Conservation (phyloP, 2,888 invertebrate species). For the Drosophila incognita region DNA sequence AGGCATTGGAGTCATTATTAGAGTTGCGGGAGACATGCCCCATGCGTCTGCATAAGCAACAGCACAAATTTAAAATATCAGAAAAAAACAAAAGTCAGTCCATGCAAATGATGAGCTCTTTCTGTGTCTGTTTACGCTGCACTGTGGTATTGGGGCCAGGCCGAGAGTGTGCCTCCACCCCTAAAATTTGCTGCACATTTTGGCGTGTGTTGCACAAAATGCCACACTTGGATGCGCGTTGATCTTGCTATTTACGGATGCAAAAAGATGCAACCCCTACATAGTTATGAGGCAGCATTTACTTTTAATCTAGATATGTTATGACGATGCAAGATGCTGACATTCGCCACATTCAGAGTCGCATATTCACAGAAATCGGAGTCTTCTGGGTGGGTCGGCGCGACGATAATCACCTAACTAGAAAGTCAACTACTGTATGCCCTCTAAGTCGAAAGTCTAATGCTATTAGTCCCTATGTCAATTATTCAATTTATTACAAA, state of each 20-base stretch:
- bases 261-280: constrained; percentile 71
- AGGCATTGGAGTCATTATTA: constrained; percentile 70
- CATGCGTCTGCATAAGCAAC: constrained; percentile 76
- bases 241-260: constrained; percentile 59
- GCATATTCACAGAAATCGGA: neutral
- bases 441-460: constrained; percentile 1
- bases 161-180: constrained; percentile 9
- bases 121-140: constrained; percentile 7
- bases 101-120: constrained; percentile 59
- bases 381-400: neutral
- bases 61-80: constrained; percentile 35
- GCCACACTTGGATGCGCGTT: constrained; percentile 73
- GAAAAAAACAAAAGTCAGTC: constrained; percentile 20
- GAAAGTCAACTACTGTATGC: constrained; percentile 5
- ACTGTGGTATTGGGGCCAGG: constrained; percentile 31
- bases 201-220: constrained; percentile 79
- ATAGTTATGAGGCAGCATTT: constrained; percentile 61
- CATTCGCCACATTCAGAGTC: neutral
- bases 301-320: constrained; percentile 68
- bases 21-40: constrained; percentile 80
- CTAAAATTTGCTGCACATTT: constrained; percentile 43
- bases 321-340: constrained; percentile 40
- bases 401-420: too few relatives aligned
- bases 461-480: neutral
- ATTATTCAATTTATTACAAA: neutral